Evolutionary conservation across 2,797 vertebrate species (phyloP).

Genomic region (Todus mexicanus): DNA sequence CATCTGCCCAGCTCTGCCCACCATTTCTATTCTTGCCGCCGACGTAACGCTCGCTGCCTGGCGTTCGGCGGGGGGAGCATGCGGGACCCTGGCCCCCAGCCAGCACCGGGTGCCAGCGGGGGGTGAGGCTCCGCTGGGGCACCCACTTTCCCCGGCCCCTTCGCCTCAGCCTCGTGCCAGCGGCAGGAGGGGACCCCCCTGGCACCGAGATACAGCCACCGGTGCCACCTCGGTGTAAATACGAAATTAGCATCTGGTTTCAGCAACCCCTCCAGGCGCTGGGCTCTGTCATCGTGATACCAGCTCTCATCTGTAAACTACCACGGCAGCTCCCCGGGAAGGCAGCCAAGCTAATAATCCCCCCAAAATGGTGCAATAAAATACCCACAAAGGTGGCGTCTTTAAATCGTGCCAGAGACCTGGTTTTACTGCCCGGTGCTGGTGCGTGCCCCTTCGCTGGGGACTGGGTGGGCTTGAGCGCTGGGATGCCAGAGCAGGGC

Average conservation of each 20-base stretch:
- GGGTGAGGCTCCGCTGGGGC: background rate
- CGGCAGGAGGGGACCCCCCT: background rate
- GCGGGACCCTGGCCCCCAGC: conserved; percentile 41
- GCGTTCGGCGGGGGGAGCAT: conserved; percentile 21
- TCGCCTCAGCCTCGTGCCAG: background rate
- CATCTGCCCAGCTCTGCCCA: conserved; percentile 71
- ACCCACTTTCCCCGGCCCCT: background rate
- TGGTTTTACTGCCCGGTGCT: fast-evolving
- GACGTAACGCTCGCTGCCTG: conserved; percentile 44
- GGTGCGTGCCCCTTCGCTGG: background rate
- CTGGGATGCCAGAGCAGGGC: background rate
- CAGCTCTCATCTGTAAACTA: background rate
- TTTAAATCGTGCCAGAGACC: background rate
- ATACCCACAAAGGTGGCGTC: background rate
- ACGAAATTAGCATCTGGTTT: conserved; percentile 34
- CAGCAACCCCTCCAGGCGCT: background rate
- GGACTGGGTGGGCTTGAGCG: background rate
- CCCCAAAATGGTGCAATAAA: conserved; percentile 28
- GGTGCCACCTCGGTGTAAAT: background rate
- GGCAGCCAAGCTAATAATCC: conserved; percentile 47
- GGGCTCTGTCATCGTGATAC: conserved; percentile 18
- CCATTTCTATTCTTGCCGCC: conserved; percentile 60
- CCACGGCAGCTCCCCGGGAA: background rate
- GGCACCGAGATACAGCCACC: background rate
- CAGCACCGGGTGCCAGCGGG: background rate